Evolutionary conservation across 2,797 vertebrate genomes (phyloP), one percentile per base, ranked within the genome.

Genomic region (Typhlichthys eigenmanni): DNA sequence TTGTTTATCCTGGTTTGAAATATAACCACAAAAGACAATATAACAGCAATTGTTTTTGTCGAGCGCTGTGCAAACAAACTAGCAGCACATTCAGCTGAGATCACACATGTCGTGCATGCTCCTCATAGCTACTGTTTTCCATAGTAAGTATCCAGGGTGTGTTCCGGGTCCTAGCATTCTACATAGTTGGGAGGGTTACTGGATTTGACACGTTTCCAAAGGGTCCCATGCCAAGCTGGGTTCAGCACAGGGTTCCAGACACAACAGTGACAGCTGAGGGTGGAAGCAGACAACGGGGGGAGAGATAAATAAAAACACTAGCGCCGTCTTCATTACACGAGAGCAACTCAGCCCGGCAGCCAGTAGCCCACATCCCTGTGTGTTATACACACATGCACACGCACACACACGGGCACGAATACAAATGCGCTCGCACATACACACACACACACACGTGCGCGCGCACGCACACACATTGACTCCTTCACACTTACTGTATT

Each of bases 191-290:
- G 83, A 94, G 86, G 87, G 92, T 68, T 91, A 78, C 83, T 86
- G 88, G 86, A 92, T 92, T 93, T 94, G 92, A 95, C 86, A 82
- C 81, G 86, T 92, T 91, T 95, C 92, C 89, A 86, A 60, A 60
- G 86, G 88, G 90, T 93, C 87, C 34, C 55, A 58, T 93, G 88
- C 85, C 90, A 68, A 11, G 81, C 78, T 71, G 78, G 70, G 88
- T 90, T 91, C 88, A 91, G 79, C 77, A 60, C 85, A 74, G 69
- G 75, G 79, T 92, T 91, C 93, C 95, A 98, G 96, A 98, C 96
- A 97, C 95, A 97, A 98, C 96, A 97, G 88, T 90, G 93, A 96
- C 96, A 97, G 95, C 95, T 97, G 79, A 59, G 71, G 61, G 60
- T 58, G 68, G 65, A 51, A 29, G 6, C 43, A 38, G 43, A 58